Base-by-base conservation (phyloP, 92 coral and sea anemone species). In the Epizoanthus illoricatus region DNA sequence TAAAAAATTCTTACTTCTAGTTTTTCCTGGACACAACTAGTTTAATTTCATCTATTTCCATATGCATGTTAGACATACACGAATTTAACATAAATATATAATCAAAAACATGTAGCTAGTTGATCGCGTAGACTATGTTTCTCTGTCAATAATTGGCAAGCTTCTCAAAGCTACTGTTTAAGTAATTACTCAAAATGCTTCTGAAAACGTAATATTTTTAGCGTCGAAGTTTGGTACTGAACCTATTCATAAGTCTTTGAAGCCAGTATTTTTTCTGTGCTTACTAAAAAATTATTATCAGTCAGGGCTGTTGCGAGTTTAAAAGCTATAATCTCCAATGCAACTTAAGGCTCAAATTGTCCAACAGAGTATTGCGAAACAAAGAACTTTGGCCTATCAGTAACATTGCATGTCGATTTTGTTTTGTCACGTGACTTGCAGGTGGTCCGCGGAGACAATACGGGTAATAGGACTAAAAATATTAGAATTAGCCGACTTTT, bases 391-490 rank as follows among this genome's bases (percentile, higher is more conserved):
- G 58, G 71, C 82, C 82, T 78, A 62, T 78, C 67, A 74, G 7
- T 33, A 40, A 43, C 42, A 33, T 55, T 41, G 81, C 58, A 33
- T 78, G 59, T 42, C 71, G 47, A 18, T 16, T 39, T 57, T 57
- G 71, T 42, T 78, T 78, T 5, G 60, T 63, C 82, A 78, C 71
- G 71, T 78, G 82, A 78, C 43, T 45, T 40, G 82, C 82, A 78
- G 82, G 82, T 78, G 82, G 9, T 62, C 45, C 11, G 20, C 6
- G 9, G 21, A 23, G 16, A 78, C 64, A 59, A 19, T 19, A 8
- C 19, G 8, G 23, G 19, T 19, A 62, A 76, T 76, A 56, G 8
- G 45, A 63, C 82, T 52, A 52, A 2, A 9, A 52, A 9, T 9
- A 52, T 9, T 52, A 52, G 56, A 52, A 52, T 52, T 9, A 13